These are phyloP conservation scores for Xylota segnis DNA, from an alignment of 2,888 invertebrate species.

Conservation along the genomic window DNA sequence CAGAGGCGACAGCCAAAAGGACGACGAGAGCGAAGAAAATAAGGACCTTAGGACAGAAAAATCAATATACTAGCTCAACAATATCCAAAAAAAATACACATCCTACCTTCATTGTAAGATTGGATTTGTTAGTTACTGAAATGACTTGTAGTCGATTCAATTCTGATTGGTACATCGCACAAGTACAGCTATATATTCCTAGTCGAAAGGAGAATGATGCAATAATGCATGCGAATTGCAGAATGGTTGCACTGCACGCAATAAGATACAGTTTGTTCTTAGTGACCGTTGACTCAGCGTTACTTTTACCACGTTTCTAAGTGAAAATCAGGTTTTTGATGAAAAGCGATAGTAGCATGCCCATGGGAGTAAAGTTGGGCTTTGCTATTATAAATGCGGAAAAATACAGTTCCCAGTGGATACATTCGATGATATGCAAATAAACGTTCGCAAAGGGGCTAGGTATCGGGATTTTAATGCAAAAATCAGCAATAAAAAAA, in stretches of 20 bases:
- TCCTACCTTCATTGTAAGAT: conserved; percentile 27
- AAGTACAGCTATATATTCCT: not conserved
- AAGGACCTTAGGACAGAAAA: conserved; percentile 16
- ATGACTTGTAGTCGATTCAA: conserved; percentile 41
- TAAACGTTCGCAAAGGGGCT: not conserved
- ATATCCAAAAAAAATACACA: not conserved
- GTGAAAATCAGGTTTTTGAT: conserved; percentile 7
- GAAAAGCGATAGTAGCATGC: not conserved
- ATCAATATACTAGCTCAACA: not conserved
- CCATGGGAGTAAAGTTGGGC: too few species aligned
- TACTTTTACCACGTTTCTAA: not conserved
- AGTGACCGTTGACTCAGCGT: too few species aligned
- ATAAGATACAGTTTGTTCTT: not conserved
- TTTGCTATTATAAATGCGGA: not conserved
- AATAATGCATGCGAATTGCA: not conserved
- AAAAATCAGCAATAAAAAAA: not conserved
- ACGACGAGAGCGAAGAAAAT: conserved; percentile 48
- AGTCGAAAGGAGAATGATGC: not conserved
- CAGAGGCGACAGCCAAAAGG: conserved; percentile 37
- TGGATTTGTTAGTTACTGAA: conserved; percentile 14
- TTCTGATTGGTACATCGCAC: not conserved
- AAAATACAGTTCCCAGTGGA: not conserved
- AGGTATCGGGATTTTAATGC: not conserved
- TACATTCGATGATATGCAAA: conserved; percentile 4
- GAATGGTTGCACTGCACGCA: not conserved